Percentiles rank a stretch among this genome's conserved stretches.
These are phyloP conservation scores for Pammene aurita DNA, from an alignment of 2,888 invertebrate species.

Conservation along the genomic window DNA sequence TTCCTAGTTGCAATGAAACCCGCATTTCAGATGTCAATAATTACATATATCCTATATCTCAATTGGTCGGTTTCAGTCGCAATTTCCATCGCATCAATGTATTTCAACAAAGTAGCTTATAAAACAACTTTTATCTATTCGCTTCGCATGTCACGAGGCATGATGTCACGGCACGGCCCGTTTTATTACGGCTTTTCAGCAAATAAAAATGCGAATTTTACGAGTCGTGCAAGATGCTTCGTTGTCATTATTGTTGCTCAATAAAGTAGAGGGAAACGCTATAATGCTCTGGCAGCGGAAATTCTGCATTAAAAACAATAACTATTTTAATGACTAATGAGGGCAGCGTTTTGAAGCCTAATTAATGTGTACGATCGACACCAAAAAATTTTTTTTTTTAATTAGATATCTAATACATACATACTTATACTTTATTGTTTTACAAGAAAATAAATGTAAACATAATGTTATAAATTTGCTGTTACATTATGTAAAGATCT, in stretches of 20 bases:
- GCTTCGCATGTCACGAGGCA: constrained; percentile 6
- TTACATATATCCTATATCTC: too few species aligned
- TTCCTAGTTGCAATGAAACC: too few species aligned
- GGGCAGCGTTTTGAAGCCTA: not conserved
- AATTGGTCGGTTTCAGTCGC: not conserved
- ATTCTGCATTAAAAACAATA: constrained; percentile 9
- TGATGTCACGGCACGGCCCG: constrained; percentile 16
- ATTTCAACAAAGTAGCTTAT: constrained; percentile 3
- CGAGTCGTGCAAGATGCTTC: constrained; percentile 20
- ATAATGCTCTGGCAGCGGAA: constrained; percentile 3
- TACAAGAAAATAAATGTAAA: too few species aligned
- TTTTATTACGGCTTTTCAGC: constrained; percentile 24
- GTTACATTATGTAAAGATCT: too few species aligned
- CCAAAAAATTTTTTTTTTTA: too few species aligned
- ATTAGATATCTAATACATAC: too few species aligned
- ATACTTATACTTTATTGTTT: too few species aligned
- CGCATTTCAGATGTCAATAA: too few species aligned
- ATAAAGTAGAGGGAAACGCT: constrained; percentile 9
- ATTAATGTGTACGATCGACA: not conserved
- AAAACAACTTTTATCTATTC: constrained; percentile 3
- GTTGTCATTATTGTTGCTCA: constrained; percentile 21
- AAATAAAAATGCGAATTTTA: constrained; percentile 30
- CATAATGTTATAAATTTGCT: too few species aligned
- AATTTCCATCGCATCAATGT: not conserved
- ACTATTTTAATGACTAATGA: not conserved